Conservation (phyloP, 2,797 vertebrate genomes). For the Eurystomus glaucurus region DNA sequence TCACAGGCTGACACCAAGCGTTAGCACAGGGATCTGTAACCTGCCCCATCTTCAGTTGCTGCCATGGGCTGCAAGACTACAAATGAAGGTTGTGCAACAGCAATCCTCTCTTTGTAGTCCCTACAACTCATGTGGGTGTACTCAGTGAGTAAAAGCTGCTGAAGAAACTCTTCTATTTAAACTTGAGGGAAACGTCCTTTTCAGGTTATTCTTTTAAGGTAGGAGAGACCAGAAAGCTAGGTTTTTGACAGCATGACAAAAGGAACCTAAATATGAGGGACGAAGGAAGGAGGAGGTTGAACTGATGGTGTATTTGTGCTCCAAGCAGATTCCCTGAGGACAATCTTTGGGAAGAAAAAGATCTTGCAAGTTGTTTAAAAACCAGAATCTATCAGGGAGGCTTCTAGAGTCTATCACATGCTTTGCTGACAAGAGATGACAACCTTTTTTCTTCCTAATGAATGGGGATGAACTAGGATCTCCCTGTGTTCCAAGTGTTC, state of each 20-base stretch:
- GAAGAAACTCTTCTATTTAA: neutral
- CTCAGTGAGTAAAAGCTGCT: constrained; percentile 6
- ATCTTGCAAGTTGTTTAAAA: neutral
- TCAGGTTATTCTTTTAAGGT: neutral
- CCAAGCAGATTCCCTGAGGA: neutral
- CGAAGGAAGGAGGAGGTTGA: neutral
- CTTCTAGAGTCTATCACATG: neutral
- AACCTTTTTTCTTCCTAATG: neutral
- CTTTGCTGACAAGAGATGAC: neutral
- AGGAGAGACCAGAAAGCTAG: neutral
- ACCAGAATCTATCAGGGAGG: neutral
- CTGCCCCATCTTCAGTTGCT: neutral
- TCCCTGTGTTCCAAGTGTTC: neutral
- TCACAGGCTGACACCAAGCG: neutral
- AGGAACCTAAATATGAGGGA: neutral
- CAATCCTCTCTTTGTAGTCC: neutral
- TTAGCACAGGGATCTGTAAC: neutral
- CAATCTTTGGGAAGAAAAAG: neutral
- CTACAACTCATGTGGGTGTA: rapidly evolving
- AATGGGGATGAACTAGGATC: neutral
- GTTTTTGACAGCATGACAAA: neutral
- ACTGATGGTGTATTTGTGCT: neutral
- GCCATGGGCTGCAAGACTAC: neutral
- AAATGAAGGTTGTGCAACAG: neutral
- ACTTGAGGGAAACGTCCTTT: neutral